A percentile compares a stretch with the other conserved stretches of the same genome.
Conservation (phyloP, 64 coral and sea anemone genomes). For the Platygyra sinensis region DNA sequence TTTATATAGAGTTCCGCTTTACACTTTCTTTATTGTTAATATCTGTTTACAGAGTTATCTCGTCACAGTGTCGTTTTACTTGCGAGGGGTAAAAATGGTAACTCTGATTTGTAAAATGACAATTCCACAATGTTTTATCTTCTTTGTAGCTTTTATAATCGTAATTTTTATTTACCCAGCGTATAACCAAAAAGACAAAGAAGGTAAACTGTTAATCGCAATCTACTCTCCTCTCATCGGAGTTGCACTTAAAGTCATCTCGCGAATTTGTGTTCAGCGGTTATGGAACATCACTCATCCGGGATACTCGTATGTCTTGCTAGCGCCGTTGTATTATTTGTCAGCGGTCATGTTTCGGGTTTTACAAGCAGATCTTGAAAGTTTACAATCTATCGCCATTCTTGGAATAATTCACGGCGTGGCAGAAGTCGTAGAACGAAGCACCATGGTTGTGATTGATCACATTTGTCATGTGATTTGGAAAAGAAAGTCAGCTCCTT, state of each 20-base stretch:
- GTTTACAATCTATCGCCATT: neutral
- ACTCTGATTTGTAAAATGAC: neutral
- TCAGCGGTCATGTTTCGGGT: neutral
- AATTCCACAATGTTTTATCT: neutral
- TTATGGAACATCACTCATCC: conserved; percentile 19
- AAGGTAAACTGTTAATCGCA: conserved; percentile 4
- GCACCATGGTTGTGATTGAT: conserved; percentile 8
- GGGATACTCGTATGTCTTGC: neutral
- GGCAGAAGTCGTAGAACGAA: conserved; percentile 12
- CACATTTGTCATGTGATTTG: conserved; percentile 9
- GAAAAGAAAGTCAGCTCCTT: conserved; percentile 4
- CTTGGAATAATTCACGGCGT: conserved; percentile 1
- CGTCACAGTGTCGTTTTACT: neutral
- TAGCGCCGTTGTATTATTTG: neutral
- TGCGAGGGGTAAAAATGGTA: neutral
- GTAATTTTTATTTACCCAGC: neutral
- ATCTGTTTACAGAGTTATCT: neutral
- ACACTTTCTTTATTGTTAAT: neutral
- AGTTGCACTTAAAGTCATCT: neutral
- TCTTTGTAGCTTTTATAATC: neutral
- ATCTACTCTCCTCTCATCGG: neutral
- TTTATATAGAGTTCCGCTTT: neutral
- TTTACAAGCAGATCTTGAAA: neutral
- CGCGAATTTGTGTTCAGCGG: neutral
- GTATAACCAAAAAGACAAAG: neutral